Conservation (phyloP, 2,113 vertebrate genomes). For the Machaerirhynchus nigripectus region DNA sequence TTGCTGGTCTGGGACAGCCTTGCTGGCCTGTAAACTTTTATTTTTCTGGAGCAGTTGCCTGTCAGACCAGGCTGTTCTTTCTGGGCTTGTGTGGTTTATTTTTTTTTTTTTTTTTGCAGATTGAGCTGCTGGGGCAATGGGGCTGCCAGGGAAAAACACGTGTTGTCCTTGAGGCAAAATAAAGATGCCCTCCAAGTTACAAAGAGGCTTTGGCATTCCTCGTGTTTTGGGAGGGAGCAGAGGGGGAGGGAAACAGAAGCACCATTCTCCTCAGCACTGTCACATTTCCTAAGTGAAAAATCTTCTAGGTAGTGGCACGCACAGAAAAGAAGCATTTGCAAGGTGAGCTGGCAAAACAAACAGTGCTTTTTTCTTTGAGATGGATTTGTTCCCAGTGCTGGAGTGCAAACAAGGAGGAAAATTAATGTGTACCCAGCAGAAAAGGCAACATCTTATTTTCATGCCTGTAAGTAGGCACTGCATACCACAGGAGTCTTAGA, state of each 20-base stretch:
- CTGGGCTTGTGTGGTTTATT: background rate
- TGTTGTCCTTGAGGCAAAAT: constrained; percentile 25
- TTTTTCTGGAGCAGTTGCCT: background rate
- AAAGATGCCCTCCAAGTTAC: constrained; percentile 22
- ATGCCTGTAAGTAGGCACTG: background rate
- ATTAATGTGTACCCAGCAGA: background rate
- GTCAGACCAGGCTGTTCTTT: background rate
- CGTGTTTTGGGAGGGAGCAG: background rate
- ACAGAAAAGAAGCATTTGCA: background rate
- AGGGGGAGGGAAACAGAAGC: background rate
- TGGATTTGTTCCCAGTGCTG: constrained; percentile 8
- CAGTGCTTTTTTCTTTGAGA: background rate
- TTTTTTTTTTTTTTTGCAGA: background rate
- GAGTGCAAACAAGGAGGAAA: background rate
- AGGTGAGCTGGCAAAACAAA: constrained; percentile 43
- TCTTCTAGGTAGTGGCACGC: background rate
- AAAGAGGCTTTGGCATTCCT: background rate
- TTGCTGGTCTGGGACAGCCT: background rate
- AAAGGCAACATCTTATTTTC: constrained; percentile 11
- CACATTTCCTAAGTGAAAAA: background rate
- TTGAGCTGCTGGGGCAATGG: background rate
- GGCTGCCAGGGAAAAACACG: background rate
- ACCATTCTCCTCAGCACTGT: background rate
- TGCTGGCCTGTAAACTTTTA: background rate
- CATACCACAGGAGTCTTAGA: background rate